These are phyloP conservation scores for Marmota flaviventris DNA, from an alignment of 2,113 vertebrate genomes.

Conservation along the genomic window DNA sequence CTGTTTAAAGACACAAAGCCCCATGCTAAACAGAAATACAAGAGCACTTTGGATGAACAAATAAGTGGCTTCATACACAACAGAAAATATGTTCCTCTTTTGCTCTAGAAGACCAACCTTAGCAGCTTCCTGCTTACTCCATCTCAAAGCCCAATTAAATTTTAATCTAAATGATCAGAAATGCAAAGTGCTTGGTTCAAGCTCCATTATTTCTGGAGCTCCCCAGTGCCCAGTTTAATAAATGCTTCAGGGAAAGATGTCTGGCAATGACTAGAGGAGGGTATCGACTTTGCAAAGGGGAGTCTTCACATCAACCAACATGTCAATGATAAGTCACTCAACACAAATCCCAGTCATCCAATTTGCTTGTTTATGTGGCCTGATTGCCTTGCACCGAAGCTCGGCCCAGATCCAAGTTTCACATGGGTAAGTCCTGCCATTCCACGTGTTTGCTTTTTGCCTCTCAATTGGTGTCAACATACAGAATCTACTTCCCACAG, in stretches of 20 bases:
- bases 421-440: not conserved
- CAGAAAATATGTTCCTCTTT: not conserved
- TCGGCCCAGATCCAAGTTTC: not conserved
- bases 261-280: not conserved
- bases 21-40: not conserved
- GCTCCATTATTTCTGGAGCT: conserved; percentile 61
- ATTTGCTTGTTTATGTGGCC: conserved; percentile 48
- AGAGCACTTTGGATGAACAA: not conserved
- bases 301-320: conserved; percentile 19
- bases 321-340: not conserved
- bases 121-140: not conserved
- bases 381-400: not conserved
- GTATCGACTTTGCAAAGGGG: conserved; percentile 47
- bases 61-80: not conserved
- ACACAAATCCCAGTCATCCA: conserved; percentile 17
- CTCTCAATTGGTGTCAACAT: not conserved
- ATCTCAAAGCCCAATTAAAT: conserved; percentile 64
- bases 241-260: conserved; percentile 12
- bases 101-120: not conserved
- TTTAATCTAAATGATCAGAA: conserved; percentile 49
- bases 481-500: not conserved
- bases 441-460: not conserved
- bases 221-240: conserved; percentile 55
- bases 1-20: not conserved
- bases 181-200: conserved; percentile 60